Base-by-base conservation (phyloP, 1,140 invertebrate genomes). In the Drosophila tani region DNA sequence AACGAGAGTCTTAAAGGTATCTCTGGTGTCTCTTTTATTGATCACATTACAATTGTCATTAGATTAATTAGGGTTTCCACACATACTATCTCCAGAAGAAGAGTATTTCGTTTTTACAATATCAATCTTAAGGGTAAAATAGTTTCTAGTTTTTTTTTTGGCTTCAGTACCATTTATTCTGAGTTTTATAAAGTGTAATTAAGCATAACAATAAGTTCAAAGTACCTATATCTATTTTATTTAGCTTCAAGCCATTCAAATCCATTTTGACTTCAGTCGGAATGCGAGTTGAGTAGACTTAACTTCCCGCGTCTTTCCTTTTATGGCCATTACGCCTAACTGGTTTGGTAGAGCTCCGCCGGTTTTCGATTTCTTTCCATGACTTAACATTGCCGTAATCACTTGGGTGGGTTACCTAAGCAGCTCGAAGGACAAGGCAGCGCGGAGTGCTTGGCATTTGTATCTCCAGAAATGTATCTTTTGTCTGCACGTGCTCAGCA, bases 361-460 rank as follows among this genome's bases (percentile, higher is more conserved):
- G 35, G 49, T 71, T 69, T 69, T 51, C 38, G 45, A 68, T 69
- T 68, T 53, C 64, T 35, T 69, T 45, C 38, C 38, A 69, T 68
- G 66, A 49, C 51, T 70, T 50, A 55, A 70, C 24, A 56, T 49
- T 8, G 32, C 15, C 43, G 43, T 58, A 71, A 73, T 73, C 43
- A 35, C 67, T 71, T 59, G 6, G 41, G 27, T 49, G 6, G 41
- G 27, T 49, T 66, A 75, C 50, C 65, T 47, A 50, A 75, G 41
- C 71, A 56, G 41, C 73, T 14, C 45, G 21, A 74, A 74, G 70
- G 70, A 75, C 56, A 71, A 70, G 43, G 50, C 49, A 40, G 11
- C 2, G 40, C 40, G 12, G 11, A 51, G 68, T 38, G 53, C 40
- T 24, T 53, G 55, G 19, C 43, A 38, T 17, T 51, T 63, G 40